A percentile compares a stretch with the other conserved stretches of the same genome.
phyloP scores from a whole-genome alignment of 2,113 vertebrate species.

The Saimiri boliviensis region DNA sequence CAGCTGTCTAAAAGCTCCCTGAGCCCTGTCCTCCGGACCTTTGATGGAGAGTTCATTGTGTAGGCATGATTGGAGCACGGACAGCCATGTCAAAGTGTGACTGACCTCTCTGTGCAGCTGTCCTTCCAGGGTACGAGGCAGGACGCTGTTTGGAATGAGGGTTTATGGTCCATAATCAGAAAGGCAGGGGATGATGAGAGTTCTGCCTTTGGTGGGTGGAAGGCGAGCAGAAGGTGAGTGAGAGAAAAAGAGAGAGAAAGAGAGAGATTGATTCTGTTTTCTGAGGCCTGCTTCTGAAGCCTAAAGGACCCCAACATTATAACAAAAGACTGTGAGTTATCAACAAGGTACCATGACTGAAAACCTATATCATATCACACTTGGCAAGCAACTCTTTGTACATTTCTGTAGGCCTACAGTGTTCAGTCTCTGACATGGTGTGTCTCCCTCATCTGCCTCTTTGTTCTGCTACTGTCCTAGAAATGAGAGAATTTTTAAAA shows the following conservation, averaged over 20 bases:
- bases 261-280: neutral
- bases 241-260: neutral
- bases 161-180: neutral
- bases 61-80: neutral
- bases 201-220: neutral
- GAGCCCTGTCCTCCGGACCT: neutral
- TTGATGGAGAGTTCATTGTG: neutral
- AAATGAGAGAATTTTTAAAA: neutral
- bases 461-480: neutral
- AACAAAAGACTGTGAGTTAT: neutral
- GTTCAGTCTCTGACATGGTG: neutral
- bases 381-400: neutral
- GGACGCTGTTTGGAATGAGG: neutral
- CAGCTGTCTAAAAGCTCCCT: neutral
- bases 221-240: neutral
- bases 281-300: neutral
- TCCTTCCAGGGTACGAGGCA: neutral
- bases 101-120: neutral
- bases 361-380: neutral
- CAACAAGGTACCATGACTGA: neutral
- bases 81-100: neutral
- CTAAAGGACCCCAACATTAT: neutral
- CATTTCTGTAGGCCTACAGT: neutral
- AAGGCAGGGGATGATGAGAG: neutral
- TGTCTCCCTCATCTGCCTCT: neutral